Evolutionary conservation across 2,797 vertebrate genomes (phyloP), one percentile per base, ranked within the genome.

Genomic region (Zalophus californianus): DNA sequence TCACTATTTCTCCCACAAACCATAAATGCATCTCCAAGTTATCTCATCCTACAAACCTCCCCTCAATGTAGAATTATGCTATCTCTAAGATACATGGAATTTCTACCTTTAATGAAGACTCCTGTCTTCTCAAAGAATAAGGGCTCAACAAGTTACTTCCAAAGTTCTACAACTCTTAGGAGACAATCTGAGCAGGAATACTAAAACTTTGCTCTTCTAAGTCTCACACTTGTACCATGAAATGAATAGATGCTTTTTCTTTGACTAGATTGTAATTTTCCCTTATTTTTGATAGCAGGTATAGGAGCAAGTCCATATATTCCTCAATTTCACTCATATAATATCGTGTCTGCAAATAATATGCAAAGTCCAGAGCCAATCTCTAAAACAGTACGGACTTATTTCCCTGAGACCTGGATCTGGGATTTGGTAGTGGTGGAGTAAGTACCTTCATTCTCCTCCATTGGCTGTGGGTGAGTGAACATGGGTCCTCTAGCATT

Each of bases 361-460:
- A 44, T 72, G 18, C 80, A 66, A 79, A 83, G 27, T 62, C 14
- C 15, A 21, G 68, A 64, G 11, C 50, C 58, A 60, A 3, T 84
- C 35, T 60, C 75, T 0, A 98, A 98, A 91, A 98, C 97, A 1
- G 50, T 98, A 21, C 70, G 98, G 66, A 98, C 41, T 48, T 98
- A 98, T 78, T 99, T 98, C 91, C 98, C 98, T 79, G 98, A 99
- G 97, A 98, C 98, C 10, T 98, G 98, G 98, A 97, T 98, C 86
- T 99, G 98, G 98, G 96, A 90, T 80, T 82, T 98, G 90, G 86
- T 98, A 41, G 48, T 87, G 41, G 1, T 97, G 58, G 91, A 88
- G 98, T 98, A 52, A 97, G 98, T 90, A 89, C 4, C 25, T 90
- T 93, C 20, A 4, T 78, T 79, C 5, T 27, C 29, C 62, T 48